Evolutionary conservation across 2,888 invertebrate species (phyloP).

Genomic region (Flexamia atlantica): DNA sequence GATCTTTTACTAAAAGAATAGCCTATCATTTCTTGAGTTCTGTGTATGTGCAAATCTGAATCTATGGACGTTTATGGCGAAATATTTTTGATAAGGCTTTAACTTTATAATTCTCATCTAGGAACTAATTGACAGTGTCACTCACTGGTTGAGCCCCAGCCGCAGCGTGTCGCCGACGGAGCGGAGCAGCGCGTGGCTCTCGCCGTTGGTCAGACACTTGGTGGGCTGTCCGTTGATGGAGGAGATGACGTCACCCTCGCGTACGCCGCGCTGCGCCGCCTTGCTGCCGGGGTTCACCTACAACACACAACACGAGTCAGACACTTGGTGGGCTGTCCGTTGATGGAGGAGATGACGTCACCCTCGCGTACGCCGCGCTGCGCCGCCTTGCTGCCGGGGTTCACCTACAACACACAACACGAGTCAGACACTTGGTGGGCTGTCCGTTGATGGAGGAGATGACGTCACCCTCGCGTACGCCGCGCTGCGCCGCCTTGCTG

Average conservation of each 20-base stretch:
- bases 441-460: slow-evolving; percentile 89
- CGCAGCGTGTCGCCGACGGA: slow-evolving; percentile 83
- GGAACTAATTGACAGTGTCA: slow-evolving; percentile 69
- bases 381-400: slow-evolving; percentile 92
- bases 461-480: slow-evolving; percentile 89
- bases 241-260: slow-evolving; percentile 89
- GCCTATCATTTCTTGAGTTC: no score
- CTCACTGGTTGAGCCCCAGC: slow-evolving; percentile 87
- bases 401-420: slow-evolving; percentile 82
- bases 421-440: slow-evolving; percentile 81
- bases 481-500: slow-evolving; percentile 89
- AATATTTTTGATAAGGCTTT: no score
- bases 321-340: slow-evolving; percentile 82
- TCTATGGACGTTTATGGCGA: no score
- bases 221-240: slow-evolving; percentile 87
- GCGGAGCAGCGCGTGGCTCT: slow-evolving; percentile 86
- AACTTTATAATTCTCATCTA: no score
- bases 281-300: slow-evolving; percentile 94
- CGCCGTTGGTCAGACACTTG: slow-evolving; percentile 82
- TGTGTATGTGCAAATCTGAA: no score
- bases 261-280: slow-evolving; percentile 87
- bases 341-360: slow-evolving; percentile 88
- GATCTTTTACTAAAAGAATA: no score
- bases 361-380: slow-evolving; percentile 88
- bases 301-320: slow-evolving; percentile 77